Percentiles rank a stretch among this genome's conserved stretches.
phyloP scores from a whole-genome alignment of 2,888 invertebrate species.

The Folsomia candida region DNA sequence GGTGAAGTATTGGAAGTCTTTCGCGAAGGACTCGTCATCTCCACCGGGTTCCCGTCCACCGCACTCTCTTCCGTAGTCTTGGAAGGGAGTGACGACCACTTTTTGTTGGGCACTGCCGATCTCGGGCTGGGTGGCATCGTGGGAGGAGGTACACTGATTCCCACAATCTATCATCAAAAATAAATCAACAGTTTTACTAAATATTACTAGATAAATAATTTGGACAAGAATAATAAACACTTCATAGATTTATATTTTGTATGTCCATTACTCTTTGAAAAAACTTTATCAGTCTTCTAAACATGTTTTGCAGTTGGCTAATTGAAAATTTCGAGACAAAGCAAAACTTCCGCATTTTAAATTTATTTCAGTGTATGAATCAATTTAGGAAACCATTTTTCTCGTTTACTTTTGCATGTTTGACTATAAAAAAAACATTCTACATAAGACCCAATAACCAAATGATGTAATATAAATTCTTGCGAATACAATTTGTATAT shows the following conservation, averaged over 20 bases:
- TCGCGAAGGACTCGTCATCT: constrained; percentile 13
- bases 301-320: neutral
- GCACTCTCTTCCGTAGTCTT: constrained; percentile 37
- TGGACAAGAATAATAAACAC: too few relatives aligned
- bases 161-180: constrained; percentile 42
- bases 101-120: constrained; percentile 48
- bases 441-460: too few relatives aligned
- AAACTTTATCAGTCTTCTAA: neutral
- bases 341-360: too few relatives aligned
- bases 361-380: neutral
- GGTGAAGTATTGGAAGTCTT: constrained; percentile 16
- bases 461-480: too few relatives aligned
- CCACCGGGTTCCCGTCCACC: constrained; percentile 25
- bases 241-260: too few relatives aligned
- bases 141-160: constrained; percentile 49
- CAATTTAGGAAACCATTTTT: neutral
- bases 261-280: neutral
- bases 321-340: too few relatives aligned
- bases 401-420: too few relatives aligned
- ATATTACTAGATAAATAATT: constrained; percentile 4
- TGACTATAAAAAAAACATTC: too few relatives aligned
- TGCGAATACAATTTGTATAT: too few relatives aligned
- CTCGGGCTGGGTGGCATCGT: constrained; percentile 50
- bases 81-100: constrained; percentile 50
- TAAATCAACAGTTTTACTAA: neutral